Conservation (phyloP, 2,113 vertebrate genomes). For the Origma solitaria region DNA sequence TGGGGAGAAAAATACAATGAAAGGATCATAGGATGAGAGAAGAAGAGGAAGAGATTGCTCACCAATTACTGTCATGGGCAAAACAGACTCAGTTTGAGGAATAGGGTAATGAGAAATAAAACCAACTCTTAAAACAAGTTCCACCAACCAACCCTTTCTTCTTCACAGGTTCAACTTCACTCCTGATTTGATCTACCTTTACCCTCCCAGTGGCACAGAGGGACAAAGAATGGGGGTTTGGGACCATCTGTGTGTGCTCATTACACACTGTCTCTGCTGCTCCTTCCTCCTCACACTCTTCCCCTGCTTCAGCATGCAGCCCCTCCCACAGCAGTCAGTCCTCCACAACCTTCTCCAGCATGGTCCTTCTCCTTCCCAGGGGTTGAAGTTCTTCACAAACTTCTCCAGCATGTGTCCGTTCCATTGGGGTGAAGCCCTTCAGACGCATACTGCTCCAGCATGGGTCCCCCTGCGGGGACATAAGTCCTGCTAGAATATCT, state of each 20-base stretch:
- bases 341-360: background rate
- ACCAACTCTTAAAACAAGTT: background rate
- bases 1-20: background rate
- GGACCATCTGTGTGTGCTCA: background rate
- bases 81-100: background rate
- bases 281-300: background rate
- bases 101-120: background rate
- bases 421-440: background rate
- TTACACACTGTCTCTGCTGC: rapidly evolving
- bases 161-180: background rate
- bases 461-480: too few relatives aligned
- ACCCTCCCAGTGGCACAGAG: rapidly evolving
- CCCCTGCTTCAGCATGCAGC: too few relatives aligned
- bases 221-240: rapidly evolving
- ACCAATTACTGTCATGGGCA: background rate
- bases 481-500: background rate
- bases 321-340: background rate
- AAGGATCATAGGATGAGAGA: background rate
- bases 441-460: background rate
- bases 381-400: background rate
- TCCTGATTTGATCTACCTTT: background rate
- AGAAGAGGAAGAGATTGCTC: background rate
- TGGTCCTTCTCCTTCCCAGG: background rate
- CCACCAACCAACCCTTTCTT: background rate
- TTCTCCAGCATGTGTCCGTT: background rate